These are phyloP conservation scores for Andrena praecox DNA, from an alignment of 2,888 invertebrate genomes.

Conservation along the genomic window DNA sequence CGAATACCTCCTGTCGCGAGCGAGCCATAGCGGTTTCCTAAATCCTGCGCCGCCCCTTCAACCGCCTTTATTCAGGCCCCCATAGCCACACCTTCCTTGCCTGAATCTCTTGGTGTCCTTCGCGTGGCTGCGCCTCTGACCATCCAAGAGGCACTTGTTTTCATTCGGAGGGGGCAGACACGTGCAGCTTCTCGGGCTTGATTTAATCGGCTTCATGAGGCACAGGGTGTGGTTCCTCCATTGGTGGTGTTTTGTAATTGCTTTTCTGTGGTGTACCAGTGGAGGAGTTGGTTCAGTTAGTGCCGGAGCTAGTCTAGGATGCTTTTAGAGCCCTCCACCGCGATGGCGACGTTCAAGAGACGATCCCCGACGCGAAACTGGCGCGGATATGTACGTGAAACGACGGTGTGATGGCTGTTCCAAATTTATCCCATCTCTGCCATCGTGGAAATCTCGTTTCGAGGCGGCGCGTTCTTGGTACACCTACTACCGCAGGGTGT, in stretches of 20 bases:
- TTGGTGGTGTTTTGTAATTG: too few relatives aligned
- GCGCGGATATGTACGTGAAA: conserved; percentile 57
- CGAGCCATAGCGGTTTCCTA: conserved; percentile 59
- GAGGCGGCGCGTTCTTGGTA: conserved; percentile 25
- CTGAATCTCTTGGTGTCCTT: neutral
- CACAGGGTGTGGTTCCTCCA: too few relatives aligned
- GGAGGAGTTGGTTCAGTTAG: too few relatives aligned
- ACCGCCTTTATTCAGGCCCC: neutral
- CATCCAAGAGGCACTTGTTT: too few relatives aligned
- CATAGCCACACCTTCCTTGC: neutral
- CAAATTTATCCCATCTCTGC: conserved; percentile 71
- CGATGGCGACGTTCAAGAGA: conserved; percentile 31
- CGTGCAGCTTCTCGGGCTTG: too few relatives aligned
- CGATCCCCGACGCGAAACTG: conserved; percentile 61
- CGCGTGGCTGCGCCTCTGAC: too few relatives aligned
- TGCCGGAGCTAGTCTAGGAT: neutral
- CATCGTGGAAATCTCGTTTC: conserved; percentile 61
- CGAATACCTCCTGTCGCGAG: conserved; percentile 62
- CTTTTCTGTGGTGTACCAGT: too few relatives aligned
- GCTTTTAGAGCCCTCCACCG: conserved; percentile 4
- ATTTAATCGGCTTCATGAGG: too few relatives aligned
- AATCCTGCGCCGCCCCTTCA: neutral
- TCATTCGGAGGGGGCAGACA: too few relatives aligned
- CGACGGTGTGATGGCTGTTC: conserved; percentile 63
- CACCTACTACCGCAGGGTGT: conserved; percentile 14